Evolutionary conservation across 2,888 invertebrate genomes (phyloP).

Genomic region (Pheosia gnoma): DNA sequence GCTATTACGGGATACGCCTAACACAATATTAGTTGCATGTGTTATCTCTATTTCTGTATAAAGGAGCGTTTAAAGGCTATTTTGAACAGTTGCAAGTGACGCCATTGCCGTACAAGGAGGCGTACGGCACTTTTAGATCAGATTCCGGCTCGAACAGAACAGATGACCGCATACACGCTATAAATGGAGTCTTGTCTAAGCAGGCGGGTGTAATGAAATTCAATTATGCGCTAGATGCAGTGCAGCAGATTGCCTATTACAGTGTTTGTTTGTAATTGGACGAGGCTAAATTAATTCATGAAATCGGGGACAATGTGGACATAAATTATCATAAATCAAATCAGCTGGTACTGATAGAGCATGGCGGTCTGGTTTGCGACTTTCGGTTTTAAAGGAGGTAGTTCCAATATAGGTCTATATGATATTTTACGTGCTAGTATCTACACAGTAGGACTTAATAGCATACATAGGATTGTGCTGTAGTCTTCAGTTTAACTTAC

Average conservation of each 20-base stretch:
- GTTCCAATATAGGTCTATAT: too few species aligned
- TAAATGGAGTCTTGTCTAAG: conserved; percentile 40
- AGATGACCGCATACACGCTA: conserved; percentile 38
- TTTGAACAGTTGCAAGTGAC: conserved; percentile 30
- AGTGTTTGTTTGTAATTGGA: conserved; percentile 27
- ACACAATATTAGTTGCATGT: conserved; percentile 18
- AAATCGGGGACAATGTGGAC: conserved; percentile 23
- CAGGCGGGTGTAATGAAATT: conserved; percentile 22
- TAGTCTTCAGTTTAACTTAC: too few species aligned
- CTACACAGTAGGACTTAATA: too few species aligned
- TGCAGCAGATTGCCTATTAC: conserved; percentile 13
- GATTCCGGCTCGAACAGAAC: conserved; percentile 22
- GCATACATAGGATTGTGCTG: too few species aligned
- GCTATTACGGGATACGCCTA: conserved; percentile 8
- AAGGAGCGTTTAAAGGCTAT: conserved; percentile 30
- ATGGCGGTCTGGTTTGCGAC: not conserved
- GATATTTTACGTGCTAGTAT: too few species aligned
- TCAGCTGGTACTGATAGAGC: not conserved
- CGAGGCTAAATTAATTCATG: conserved; percentile 27
- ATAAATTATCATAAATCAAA: conserved; percentile 1
- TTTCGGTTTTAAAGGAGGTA: too few species aligned
- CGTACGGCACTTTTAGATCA: conserved; percentile 14
- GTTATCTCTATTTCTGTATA: conserved; percentile 28
- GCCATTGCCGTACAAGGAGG: conserved; percentile 33
- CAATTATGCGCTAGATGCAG: conserved; percentile 20